Evolutionary conservation across 1,140 invertebrate genomes (phyloP).

Genomic region (Rhizoglyphus robini): DNA sequence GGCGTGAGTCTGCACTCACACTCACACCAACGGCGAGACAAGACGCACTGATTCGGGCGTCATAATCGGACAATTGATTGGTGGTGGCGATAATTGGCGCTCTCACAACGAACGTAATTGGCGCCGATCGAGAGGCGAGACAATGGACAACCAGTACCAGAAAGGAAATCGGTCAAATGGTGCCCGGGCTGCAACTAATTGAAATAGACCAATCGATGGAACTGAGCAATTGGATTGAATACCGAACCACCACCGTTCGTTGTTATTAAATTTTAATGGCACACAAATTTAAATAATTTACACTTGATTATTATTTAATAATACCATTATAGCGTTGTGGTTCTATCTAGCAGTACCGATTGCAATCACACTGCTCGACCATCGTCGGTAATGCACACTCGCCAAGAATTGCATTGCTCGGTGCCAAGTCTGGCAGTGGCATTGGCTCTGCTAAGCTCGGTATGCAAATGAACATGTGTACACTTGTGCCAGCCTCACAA

Average conservation of each 20-base stretch:
- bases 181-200: neutral
- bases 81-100: neutral
- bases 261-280: too few relatives aligned
- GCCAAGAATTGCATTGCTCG: too few relatives aligned
- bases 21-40: neutral
- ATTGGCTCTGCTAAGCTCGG: too few relatives aligned
- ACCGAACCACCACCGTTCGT: too few relatives aligned
- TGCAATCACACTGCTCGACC: too few relatives aligned
- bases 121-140: too few relatives aligned
- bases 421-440: too few relatives aligned
- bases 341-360: too few relatives aligned
- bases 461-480: too few relatives aligned
- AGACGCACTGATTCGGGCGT: neutral
- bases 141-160: neutral
- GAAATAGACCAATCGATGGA: neutral
- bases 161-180: neutral
- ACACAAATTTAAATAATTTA: neutral
- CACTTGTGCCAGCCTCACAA: too few relatives aligned
- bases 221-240: too few relatives aligned
- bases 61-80: neutral
- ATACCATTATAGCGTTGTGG: neutral
- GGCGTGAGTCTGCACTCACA: neutral
- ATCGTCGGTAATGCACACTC: too few relatives aligned
- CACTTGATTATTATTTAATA: neutral
- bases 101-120: neutral